Percentiles rank a stretch among this genome's conserved stretches.
These are phyloP conservation scores for Cladopsammia gracilis DNA, from an alignment of 64 coral and sea anemone genomes.

Conservation along the genomic window DNA sequence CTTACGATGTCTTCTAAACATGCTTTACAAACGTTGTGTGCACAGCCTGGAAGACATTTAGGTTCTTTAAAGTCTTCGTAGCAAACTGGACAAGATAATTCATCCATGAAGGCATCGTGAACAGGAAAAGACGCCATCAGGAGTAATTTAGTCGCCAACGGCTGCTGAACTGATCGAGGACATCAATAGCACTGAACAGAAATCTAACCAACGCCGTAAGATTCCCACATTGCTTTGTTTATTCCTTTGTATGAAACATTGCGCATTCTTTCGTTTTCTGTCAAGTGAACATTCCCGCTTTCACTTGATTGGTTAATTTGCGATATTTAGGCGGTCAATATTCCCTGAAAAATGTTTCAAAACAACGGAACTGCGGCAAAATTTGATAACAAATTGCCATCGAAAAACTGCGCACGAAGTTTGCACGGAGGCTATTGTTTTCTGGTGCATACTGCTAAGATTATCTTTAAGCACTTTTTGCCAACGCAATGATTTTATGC, in stretches of 20 bases:
- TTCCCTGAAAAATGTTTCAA: too few species aligned
- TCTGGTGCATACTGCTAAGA: too few species aligned
- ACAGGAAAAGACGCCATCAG: conserved; percentile 2
- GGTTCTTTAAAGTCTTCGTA: conserved; percentile 85
- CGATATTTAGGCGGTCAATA: not conserved
- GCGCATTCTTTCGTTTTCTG: not conserved
- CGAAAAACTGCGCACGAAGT: too few species aligned
- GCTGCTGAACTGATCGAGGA: not conserved
- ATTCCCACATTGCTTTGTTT: too few species aligned
- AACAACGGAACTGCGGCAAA: too few species aligned
- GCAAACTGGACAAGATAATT: conserved; percentile 83
- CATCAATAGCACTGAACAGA: too few species aligned
- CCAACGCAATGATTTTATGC: too few species aligned
- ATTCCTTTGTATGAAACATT: too few species aligned
- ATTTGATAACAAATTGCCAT: too few species aligned
- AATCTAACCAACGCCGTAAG: too few species aligned
- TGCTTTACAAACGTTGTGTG: conserved; percentile 68
- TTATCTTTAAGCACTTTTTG: too few species aligned
- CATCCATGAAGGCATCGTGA: conserved; percentile 47
- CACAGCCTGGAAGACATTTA: conserved; percentile 81
- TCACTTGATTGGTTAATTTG: not conserved
- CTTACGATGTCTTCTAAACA: conserved; percentile 74
- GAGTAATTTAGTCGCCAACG: not conserved
- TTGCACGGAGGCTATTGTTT: too few species aligned
- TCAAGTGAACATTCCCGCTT: not conserved